Evolutionary conservation across 1,140 invertebrate species (phyloP), one percentile per base, ranked within the genome.

Genomic region (Drosophila repleta): DNA sequence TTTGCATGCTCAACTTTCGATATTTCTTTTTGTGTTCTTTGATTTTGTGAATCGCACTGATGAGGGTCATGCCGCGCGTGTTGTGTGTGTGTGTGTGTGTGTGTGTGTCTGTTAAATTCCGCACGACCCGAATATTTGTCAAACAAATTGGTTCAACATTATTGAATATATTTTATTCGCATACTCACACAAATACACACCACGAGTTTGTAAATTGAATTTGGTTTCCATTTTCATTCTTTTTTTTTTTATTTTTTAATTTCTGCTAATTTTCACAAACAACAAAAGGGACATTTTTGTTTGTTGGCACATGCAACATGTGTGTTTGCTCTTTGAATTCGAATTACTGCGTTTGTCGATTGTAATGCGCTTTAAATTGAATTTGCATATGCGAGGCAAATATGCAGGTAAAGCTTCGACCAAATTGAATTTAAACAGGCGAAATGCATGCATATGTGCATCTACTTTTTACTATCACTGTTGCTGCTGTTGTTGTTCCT

Each of bases 91-190:
- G n/a, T n/a, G n/a, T n/a, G n/a, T n/a, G n/a, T n/a, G n/a, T 49
- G n/a, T 15, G 15, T 18, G 18, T 35, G 10, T 52, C 13, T 62
- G 49, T 20, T 13, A 41, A 55, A 46, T 61, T 61, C 18, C 18
- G 29, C 4, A 58, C 45, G 20, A 37, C 26, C 46, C 37, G 41
- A 10, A 62, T 62, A 74, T 74, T 69, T 74, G 65, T 69, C 53
- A 74, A 69, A 74, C 66, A 74, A 74, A 74, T 63, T 74, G 66
- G 58, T 74, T 63, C 49, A 45, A 58, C 68, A 52, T 74, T 74
- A 53, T 43, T 43, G 39, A 15, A 15, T 8, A 43, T 43, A 43
- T 15, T 35, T 35, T 35, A 49, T 57, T 39, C 51, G 32, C 41
- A 46, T 10, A 52, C 11, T n/a, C n/a, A 35, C 15, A 55, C 24